Percentiles rank a stretch among this genome's conserved stretches.
These are phyloP conservation scores for Rattus rattus DNA, from an alignment of 2,113 vertebrate genomes.

Conservation along the genomic window DNA sequence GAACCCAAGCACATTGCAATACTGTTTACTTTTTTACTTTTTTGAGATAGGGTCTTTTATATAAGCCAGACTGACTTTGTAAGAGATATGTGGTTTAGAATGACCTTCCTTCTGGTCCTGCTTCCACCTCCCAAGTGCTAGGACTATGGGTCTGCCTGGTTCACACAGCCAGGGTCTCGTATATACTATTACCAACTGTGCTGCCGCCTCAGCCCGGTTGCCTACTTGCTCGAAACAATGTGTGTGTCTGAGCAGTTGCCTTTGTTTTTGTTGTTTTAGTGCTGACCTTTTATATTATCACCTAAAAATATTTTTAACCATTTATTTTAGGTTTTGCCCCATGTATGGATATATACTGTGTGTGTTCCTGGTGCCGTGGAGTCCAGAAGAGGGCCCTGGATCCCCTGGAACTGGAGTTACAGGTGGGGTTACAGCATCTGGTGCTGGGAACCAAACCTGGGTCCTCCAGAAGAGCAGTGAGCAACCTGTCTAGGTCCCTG, in stretches of 20 bases:
- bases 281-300: neutral
- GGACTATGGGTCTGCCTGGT: neutral
- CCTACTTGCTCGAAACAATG: neutral
- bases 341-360: neutral
- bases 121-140: neutral
- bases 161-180: neutral
- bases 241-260: neutral
- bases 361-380: neutral
- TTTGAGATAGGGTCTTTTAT: neutral
- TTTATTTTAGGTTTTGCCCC: neutral
- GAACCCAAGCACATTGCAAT: neutral
- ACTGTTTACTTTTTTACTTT: neutral
- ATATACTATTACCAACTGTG: neutral
- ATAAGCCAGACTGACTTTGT: neutral
- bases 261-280: neutral
- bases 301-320: neutral
- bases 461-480: neutral
- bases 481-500: neutral
- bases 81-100: neutral
- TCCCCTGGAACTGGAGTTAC: neutral
- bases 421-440: neutral
- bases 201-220: neutral
- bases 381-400: neutral
- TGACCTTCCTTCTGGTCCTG: neutral
- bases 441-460: neutral